Evolutionary conservation across 2,888 invertebrate genomes (phyloP), one percentile per base, ranked within the genome.

Genomic region (Clivina fossor): DNA sequence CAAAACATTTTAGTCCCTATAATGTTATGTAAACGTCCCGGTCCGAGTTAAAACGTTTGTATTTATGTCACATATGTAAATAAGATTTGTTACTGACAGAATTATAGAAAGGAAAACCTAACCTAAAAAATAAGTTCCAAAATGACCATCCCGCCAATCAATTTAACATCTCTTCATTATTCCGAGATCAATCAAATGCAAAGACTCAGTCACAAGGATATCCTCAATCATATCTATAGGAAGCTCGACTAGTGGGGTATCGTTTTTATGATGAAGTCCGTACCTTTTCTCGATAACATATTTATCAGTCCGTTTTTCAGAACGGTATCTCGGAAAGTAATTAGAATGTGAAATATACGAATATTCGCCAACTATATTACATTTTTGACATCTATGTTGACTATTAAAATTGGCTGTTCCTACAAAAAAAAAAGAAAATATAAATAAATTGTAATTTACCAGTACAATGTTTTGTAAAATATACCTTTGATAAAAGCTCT

Each of bases 141-240:
- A n/a, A n/a, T n/a, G n/a, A n/a, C n/a, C n/a, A n/a, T n/a, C n/a
- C n/a, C n/a, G n/a, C n/a, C n/a, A n/a, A n/a, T n/a, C n/a, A n/a
- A n/a, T n/a, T n/a, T n/a, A n/a, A n/a, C n/a, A n/a, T n/a, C n/a
- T 50, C 44, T 32, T 35, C 53, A 11, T 40, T n/a, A 53, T 41
- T 38, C 59, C 58, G 33, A 64, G 60, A 54, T 64, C 62, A 5
- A 63, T 51, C 15, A 62, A 35, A 58, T 65, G 63, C 13, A 65
- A 46, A 5, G 58, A 59, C 46, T 65, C 64, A n/a, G 55, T 62
- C 7, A 63, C 58, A n/a, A 59, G 58, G 53, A 66, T 64, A 49
- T 62, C 61, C 19, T 64, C 48, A 0, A 65, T 44, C 65, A 64
- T 65, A 54, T 65, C 46, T 16, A 65, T 58, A 11, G 60, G 60